Evolutionary conservation across 2,797 vertebrate species (phyloP), one percentile per base, ranked within the genome.

Genomic region (Coilia nasus): DNA sequence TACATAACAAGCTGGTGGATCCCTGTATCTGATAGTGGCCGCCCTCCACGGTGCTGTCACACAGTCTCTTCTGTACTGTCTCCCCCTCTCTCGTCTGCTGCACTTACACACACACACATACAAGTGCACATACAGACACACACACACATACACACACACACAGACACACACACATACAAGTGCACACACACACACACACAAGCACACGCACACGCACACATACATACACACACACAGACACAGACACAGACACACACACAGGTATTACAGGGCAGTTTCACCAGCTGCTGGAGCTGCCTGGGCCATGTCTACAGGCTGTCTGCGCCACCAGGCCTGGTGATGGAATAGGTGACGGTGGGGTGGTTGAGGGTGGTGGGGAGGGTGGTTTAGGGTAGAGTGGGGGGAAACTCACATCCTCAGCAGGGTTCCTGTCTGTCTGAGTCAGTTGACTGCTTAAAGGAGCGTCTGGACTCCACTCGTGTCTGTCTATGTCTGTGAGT

Each of bases 231-330:
- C 59, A 83, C 41, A 64, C 57, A 56, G 31, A 35, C 56, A 59
- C 62, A 83, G n/a, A 75, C 15, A 15, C 50, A 54, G 2, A 54
- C 50, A 80, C 67, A 2, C 56, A 41, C 31, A 21, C 67, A 57
- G 67, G 67, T 75, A 75, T 75, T 75, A 75, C 67, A 75, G 28
- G 67, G 67, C 67, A 75, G 67, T 75, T 75, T 75, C 67, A 75
- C 67, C 67, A 75, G 67, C 67, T 75, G 67, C 67, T 75, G 28
- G 28, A 75, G 67, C 67, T 75, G 67, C 28, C 67, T 75, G 28
- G 67, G 14, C 67, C 67, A 35, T 7, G 67, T 75, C 67, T 75
- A 19, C 67, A 6, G 67, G 11, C 67, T 75, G 67, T 75, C 67
- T 28, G 25, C 31, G 31, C 14, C 67, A 75, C 14, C 67, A 75